These are phyloP conservation scores for Agriopis leucophaearia DNA, from an alignment of 2,888 invertebrate species.

Conservation along the genomic window DNA sequence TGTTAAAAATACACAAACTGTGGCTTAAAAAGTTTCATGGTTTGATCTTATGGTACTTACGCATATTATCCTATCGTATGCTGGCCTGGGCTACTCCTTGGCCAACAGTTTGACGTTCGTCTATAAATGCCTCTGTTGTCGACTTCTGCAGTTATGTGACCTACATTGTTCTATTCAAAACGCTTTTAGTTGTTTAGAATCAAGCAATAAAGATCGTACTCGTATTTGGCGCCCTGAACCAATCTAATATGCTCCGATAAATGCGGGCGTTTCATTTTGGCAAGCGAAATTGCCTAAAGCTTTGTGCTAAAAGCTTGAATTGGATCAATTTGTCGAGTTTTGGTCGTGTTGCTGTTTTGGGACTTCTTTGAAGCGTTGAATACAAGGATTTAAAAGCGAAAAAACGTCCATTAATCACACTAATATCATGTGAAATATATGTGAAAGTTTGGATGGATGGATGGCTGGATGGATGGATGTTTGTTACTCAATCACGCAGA, in stretches of 20 bases:
- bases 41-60: no score
- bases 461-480: no score
- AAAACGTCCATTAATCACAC: no score
- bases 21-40: no score
- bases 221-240: constrained; percentile 32
- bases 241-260: constrained; percentile 41
- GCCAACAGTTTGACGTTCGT: no score
- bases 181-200: neutral
- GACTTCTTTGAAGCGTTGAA: neutral
- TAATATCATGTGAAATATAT: no score
- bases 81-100: no score
- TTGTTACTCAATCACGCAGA: no score
- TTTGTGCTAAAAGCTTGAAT: constrained; percentile 13
- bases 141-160: neutral
- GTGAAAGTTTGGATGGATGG: no score
- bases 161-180: neutral
- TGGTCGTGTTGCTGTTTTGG: neutral
- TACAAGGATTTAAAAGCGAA: no score
- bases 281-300: constrained; percentile 14
- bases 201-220: constrained; percentile 37
- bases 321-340: neutral
- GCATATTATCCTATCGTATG: no score
- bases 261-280: constrained; percentile 33
- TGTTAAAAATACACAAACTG: no score
- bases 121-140: neutral